A percentile compares a stretch with the other conserved stretches of the same genome.
phyloP scores from a whole-genome alignment of 2,888 invertebrate species.

The Timandra comae region DNA sequence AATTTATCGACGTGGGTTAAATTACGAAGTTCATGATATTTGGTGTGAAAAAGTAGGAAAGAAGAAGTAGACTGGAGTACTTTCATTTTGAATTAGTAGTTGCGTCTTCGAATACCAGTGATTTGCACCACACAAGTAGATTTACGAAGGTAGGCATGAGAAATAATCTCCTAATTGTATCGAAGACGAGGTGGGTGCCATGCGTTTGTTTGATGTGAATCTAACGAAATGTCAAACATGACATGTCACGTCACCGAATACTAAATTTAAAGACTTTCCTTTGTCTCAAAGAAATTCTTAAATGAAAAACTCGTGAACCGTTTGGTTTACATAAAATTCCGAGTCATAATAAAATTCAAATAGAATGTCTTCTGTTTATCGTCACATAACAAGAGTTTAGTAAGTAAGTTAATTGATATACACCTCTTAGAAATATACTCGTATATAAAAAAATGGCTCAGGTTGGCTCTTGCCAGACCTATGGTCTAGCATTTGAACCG shows the following conservation, averaged over 20 bases:
- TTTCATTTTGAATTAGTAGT: no score
- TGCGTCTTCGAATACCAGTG: no score
- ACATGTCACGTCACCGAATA: no score
- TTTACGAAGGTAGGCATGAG: conserved; percentile 46
- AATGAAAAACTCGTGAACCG: no score
- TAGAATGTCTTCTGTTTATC: background rate
- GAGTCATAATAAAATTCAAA: conserved; percentile 3
- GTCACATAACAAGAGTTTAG: conserved; percentile 7
- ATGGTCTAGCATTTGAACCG: conserved; percentile 91
- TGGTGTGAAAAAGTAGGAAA: no score
- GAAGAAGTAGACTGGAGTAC: no score
- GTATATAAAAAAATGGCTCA: no score
- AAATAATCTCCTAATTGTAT: conserved; percentile 61
- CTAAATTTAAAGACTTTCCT: no score
- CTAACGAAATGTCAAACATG: conserved; percentile 12
- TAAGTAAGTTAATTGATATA: background rate
- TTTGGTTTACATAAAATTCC: conserved; percentile 6
- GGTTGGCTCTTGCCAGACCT: background rate
- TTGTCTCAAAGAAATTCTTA: background rate
- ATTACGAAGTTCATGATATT: no score
- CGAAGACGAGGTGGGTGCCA: conserved; percentile 39
- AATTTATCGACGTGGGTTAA: no score
- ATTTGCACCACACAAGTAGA: conserved; percentile 26
- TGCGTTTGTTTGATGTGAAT: conserved; percentile 36
- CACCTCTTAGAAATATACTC: no score